Conservation (phyloP, 2,797 vertebrate genomes). For the Epinephelus coioides region DNA sequence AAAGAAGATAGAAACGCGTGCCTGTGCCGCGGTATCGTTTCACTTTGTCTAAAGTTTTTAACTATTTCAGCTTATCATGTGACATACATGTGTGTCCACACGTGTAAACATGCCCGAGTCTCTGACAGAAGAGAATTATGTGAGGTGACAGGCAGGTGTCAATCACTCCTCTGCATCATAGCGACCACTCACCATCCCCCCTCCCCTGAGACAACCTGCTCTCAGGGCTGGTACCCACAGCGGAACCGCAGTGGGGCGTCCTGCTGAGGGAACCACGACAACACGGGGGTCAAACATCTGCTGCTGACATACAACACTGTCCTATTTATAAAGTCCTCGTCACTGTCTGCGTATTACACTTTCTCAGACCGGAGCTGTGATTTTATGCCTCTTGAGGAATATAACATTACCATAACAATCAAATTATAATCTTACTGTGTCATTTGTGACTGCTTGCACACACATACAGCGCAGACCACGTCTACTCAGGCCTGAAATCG, state of each 20-base stretch:
- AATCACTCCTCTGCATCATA: constrained; percentile 60
- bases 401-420: background rate
- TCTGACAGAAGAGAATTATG: constrained; percentile 49
- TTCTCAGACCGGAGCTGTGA: background rate
- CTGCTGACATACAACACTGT: constrained; percentile 26
- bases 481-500: constrained; percentile 55
- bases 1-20: constrained; percentile 5
- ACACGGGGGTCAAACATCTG: constrained; percentile 72
- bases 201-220: constrained; percentile 72
- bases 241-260: constrained; percentile 85
- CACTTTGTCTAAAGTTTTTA: background rate
- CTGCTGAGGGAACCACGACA: constrained; percentile 86
- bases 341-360: constrained; percentile 6
- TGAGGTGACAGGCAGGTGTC: constrained; percentile 79
- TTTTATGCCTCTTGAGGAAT: constrained; percentile 16
- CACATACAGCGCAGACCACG: background rate
- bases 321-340: background rate
- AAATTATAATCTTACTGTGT: constrained; percentile 16
- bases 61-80: constrained; percentile 3
- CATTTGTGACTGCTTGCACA: constrained; percentile 9
- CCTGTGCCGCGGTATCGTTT: constrained; percentile 13
- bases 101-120: constrained; percentile 77
- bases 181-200: constrained; percentile 84
- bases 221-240: constrained; percentile 88
- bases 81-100: constrained; percentile 52